phyloP scores from a whole-genome alignment of 2,113 vertebrate species.

The Pseudorectes ferrugineus region DNA sequence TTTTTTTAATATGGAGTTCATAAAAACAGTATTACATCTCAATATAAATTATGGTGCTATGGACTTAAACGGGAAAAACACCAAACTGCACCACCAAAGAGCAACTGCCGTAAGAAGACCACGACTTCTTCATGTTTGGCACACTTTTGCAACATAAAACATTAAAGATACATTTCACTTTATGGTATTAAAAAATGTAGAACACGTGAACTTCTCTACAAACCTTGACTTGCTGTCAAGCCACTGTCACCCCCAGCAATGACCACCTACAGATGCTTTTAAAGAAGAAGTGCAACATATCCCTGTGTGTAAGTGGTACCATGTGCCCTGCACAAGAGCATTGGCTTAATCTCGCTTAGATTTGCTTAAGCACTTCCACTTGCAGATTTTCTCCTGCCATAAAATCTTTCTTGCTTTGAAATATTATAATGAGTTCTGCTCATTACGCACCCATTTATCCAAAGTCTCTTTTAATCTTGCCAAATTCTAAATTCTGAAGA shows the following conservation, averaged over 20 bases:
- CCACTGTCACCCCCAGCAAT: background rate
- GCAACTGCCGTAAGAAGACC: background rate
- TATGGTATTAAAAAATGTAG: background rate
- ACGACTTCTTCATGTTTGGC: background rate
- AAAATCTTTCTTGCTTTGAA: background rate
- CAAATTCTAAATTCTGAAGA: background rate
- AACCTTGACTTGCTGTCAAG: background rate
- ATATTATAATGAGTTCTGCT: background rate
- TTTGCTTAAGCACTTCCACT: background rate
- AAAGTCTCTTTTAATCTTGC: background rate
- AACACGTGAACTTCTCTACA: background rate
- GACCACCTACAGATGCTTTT: background rate
- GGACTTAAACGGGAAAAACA: background rate
- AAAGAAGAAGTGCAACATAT: background rate
- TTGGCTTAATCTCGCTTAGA: background rate
- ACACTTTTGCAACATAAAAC: background rate
- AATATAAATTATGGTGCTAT: background rate
- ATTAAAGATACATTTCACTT: background rate
- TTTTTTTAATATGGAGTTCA: background rate
- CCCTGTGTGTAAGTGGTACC: rapidly evolving
- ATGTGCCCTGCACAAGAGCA: background rate
- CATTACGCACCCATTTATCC: background rate
- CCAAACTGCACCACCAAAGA: background rate
- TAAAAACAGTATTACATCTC: background rate
- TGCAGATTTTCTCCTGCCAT: background rate